Base-by-base conservation (phyloP, 2,888 invertebrate species). In the Pseudococcus jackbeardsleyi region DNA sequence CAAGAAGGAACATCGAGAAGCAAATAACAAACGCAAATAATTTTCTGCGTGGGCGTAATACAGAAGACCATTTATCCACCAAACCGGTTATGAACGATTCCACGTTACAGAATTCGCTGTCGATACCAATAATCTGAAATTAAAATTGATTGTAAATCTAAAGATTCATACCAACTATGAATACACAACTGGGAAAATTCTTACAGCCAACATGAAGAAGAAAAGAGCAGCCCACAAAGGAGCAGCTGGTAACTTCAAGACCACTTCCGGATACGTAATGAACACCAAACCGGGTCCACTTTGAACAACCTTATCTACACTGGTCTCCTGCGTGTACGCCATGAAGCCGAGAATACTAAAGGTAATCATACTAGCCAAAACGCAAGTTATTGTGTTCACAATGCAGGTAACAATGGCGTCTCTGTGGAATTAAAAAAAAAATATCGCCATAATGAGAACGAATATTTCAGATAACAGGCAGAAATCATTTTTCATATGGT, bases 281-380 rank as follows among this genome's bases (percentile, higher is more conserved):
- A 95, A 95, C 72, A 95, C 95, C 19, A 95, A 92, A n/a, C 95
- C 95, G 0, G 95, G 95, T n/a, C 95, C 95, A 91, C 93, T 93
- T 90, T 93, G 93, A 2, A 94, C 94, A 9, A 94, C 94, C 86
- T 92, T 91, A 12, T 91, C 91, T 4, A 94, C 93, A 39, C 92
- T 91, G 1, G 92, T 91, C 77, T 92, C 91, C 91, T 94, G 92
- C 90, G 93, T 93, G 90, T 91, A 91, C 6, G 95, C 94, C 91
- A 95, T 93, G 91, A 95, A 95, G 26, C 96, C 96, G 89, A 96
- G 92, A 84, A 95, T 95, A 84, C 95, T 94, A 91, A 96, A 96
- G 15, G 95, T 95, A 88, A 96, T 95, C 90, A 95, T 94, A 1
- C 95, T 96, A 59, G 95, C 95, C 90, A 96, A 92, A 90, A 96